Base-by-base conservation (phyloP, 2,113 vertebrate genomes). In the Neolamprologus kungweensis region DNA sequence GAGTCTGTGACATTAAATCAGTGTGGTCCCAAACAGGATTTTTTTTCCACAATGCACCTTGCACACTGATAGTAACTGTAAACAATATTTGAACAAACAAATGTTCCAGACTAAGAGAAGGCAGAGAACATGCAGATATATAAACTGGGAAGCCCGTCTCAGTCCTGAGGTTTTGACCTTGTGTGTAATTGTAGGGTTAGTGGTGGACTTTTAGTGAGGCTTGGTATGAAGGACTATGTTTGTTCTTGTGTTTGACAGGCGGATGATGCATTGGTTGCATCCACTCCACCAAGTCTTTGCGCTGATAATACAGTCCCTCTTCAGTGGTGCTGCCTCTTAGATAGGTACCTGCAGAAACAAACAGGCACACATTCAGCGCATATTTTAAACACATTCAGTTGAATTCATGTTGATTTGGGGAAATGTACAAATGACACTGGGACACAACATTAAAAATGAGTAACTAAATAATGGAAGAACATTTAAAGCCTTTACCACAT, bases 251-350 rank as follows among this genome's bases (percentile, higher is more conserved):
- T 71, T 80, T 87, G 54, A 57, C 63, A 82, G 73, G 14, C 79
- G 9, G 95, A 93, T 88, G 91, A 95, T n/a, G 65, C 88, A 92
- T 93, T 91, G 95, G 94, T 91, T 96, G 95, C 95, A 94, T 96
- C 96, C 96, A 97, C 96, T 96, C 97, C 96, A 96, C 97, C 96
- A 96, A 84, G 94, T 95, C 86, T 93, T 92, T 86, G 89, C 95
- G 87, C 95, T 90, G 93, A 96, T 94, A 94, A 60, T 91, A 93
- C 90, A 94, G 95, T 94, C 89, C 91, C 89, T 92, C 60, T 54
- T 95, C 94, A 98, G 91, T 99, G 98, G 92, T 97, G 97, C 96
- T 98, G 98, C 94, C 97, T 98, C 97, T 99, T 99, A 86, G 98
- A 98, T 84, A 99, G 97, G 95, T 98, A 99, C 96, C 99, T 99